Conservation (phyloP, 2,797 vertebrate species). For the Cyclopterus lumpus region DNA sequence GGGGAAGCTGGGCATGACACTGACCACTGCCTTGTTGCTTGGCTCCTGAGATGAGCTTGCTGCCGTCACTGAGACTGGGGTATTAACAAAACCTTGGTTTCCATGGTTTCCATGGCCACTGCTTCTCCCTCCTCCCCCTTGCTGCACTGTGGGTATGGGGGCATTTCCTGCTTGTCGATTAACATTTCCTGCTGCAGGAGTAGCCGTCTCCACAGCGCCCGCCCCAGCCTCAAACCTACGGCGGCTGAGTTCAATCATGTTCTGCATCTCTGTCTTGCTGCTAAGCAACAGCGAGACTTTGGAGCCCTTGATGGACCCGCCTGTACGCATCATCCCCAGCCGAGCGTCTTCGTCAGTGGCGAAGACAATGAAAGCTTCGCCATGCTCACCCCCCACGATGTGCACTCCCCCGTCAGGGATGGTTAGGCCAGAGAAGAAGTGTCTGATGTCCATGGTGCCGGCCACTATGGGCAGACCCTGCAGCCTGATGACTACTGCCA, state of each 20-base stretch:
- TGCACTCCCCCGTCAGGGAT: slow-evolving; percentile 99
- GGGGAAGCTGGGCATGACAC: slow-evolving; percentile 90
- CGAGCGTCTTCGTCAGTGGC: slow-evolving; percentile 99
- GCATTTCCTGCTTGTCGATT: slow-evolving; percentile 88
- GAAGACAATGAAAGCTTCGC: slow-evolving; percentile 99
- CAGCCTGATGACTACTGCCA: slow-evolving; percentile 99
- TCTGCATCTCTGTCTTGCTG: slow-evolving; percentile 99
- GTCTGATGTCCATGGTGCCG: slow-evolving; percentile 99
- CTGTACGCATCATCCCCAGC: slow-evolving; percentile 99
- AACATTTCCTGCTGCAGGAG: slow-evolving; percentile 87
- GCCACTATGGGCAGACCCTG: slow-evolving; percentile 99
- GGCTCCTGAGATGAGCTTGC: slow-evolving; percentile 90
- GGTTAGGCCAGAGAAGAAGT: slow-evolving; percentile 99
- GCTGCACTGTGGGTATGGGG: slow-evolving; percentile 75
- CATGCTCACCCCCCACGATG: slow-evolving; percentile 99
- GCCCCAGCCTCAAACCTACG: slow-evolving; percentile 96
- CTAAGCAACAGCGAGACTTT: slow-evolving; percentile 98
- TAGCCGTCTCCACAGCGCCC: slow-evolving; percentile 76
- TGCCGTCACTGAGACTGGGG: slow-evolving; percentile 83
- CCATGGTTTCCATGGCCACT: slow-evolving; percentile 86
- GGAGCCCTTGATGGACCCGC: slow-evolving; percentile 98
- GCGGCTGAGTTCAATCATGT: slow-evolving; percentile 99
- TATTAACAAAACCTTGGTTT: slow-evolving; percentile 90
- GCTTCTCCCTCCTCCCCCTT: slow-evolving; percentile 86
- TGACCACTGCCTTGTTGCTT: slow-evolving; percentile 91